Percentiles rank a stretch among this genome's conserved stretches.
Evolutionary conservation across 2,113 vertebrate genomes (phyloP).

Genomic region (Perccottus glenii): DNA sequence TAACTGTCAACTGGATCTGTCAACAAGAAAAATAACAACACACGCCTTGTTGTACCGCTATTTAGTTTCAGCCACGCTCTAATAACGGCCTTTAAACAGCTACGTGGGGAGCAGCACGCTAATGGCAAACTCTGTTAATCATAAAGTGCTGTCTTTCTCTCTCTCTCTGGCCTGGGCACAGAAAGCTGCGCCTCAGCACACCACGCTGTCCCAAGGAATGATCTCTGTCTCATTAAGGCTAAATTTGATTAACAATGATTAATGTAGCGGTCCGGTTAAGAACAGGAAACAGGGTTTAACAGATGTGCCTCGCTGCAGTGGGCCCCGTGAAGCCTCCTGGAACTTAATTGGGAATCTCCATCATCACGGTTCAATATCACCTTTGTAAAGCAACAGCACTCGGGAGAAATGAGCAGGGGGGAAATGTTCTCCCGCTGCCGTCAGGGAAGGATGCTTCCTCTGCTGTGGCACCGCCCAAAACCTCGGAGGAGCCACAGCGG

Average conservation of each 20-base stretch:
- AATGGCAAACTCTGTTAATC: slow-evolving; percentile 55
- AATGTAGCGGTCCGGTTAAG: slow-evolving; percentile 49
- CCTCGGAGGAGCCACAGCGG: slow-evolving; percentile 18
- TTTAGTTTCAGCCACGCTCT: slow-evolving; percentile 39
- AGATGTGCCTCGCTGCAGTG: slow-evolving; percentile 59
- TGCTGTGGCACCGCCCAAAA: slow-evolving; percentile 1
- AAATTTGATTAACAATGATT: slow-evolving; percentile 67
- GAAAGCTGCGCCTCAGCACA: slow-evolving; percentile 47
- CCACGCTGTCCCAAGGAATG: slow-evolving; percentile 19
- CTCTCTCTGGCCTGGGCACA: background rate
- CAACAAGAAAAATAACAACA: slow-evolving; percentile 44
- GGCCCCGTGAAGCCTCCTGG: slow-evolving; percentile 26
- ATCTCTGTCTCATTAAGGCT: slow-evolving; percentile 57
- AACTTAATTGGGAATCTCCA: slow-evolving; percentile 67
- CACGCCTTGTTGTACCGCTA: slow-evolving; percentile 22
- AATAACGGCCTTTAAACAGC: slow-evolving; percentile 38
- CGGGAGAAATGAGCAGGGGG: slow-evolving; percentile 6
- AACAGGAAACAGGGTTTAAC: slow-evolving; percentile 50
- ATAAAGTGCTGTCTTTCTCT: slow-evolving; percentile 23
- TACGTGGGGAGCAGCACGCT: slow-evolving; percentile 26
- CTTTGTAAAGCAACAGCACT: slow-evolving; percentile 27
- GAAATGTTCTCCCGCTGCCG: background rate
- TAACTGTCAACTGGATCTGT: slow-evolving; percentile 28
- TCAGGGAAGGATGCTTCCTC: background rate
- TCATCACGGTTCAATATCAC: slow-evolving; percentile 52